Evolutionary conservation across 1,140 invertebrate genomes (phyloP).

Genomic region (Drosophila varians): DNA sequence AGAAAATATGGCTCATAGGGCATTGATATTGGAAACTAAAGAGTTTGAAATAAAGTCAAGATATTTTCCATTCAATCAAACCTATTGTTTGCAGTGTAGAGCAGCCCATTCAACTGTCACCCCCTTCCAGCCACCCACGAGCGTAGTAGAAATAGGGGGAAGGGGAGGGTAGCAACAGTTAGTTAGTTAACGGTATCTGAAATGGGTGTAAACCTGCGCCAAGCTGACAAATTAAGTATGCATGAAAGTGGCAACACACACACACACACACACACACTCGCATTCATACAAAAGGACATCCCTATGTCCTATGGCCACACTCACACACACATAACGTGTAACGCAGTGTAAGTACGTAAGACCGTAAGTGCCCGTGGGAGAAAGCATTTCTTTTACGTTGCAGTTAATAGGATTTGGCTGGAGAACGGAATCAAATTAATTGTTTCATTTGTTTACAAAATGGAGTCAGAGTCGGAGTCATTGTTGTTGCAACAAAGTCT

Average conservation of each 20-base stretch:
- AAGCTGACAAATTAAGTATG: conserved; percentile 78
- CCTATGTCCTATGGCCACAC: too few species aligned
- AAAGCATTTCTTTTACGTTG: conserved; percentile 41
- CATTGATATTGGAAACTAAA: background rate
- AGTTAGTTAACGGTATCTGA: conserved; percentile 61
- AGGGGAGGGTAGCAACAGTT: conserved; percentile 60
- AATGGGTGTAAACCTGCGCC: conserved; percentile 58
- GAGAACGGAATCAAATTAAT: conserved; percentile 73
- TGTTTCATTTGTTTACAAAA: conserved; percentile 73
- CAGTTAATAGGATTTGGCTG: conserved; percentile 73
- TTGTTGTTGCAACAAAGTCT: conserved; percentile 38
- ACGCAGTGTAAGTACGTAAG: background rate
- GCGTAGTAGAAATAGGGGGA: background rate
- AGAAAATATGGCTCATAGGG: background rate
- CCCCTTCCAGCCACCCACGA: background rate
- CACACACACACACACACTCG: too few species aligned
- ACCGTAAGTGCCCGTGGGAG: background rate
- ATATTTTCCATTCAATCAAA: too few species aligned
- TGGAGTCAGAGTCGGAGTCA: conserved; percentile 20
- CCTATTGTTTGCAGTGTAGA: background rate
- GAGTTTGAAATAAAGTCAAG: too few species aligned
- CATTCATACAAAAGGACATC: too few species aligned
- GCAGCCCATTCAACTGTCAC: background rate
- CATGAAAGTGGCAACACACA: conserved; percentile 61
- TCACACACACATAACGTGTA: background rate